phyloP scores from a whole-genome alignment of 64 coral and sea anemone genomes.

The Anthopleura sola region DNA sequence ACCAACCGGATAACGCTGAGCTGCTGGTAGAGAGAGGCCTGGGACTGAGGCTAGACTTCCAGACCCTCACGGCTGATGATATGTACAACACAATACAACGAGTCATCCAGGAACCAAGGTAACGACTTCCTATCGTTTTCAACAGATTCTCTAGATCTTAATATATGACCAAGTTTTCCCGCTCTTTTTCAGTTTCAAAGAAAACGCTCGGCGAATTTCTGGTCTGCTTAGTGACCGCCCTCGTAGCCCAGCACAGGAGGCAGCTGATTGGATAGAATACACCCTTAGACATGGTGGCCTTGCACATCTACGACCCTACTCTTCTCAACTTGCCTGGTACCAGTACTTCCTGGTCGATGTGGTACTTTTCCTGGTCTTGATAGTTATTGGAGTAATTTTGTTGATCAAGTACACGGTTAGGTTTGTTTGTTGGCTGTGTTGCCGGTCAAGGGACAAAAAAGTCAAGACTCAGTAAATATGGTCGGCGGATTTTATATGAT shows the following conservation, averaged over 20 bases:
- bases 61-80: conserved; percentile 13
- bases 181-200: conserved; percentile 25
- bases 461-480: not conserved
- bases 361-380: not conserved
- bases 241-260: conserved; percentile 15
- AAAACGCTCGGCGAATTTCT: conserved; percentile 28
- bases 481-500: too few species aligned
- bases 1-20: conserved; percentile 32
- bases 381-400: not conserved
- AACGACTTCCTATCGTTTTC: not conserved
- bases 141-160: too few species aligned
- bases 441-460: not conserved
- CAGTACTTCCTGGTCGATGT: conserved; percentile 27
- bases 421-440: not conserved
- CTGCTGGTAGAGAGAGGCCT: conserved; percentile 4
- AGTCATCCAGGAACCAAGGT: conserved; percentile 5
- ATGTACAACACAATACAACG: conserved; percentile 11
- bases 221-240: conserved; percentile 20
- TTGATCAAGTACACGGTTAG: not conserved
- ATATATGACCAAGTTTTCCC: not conserved
- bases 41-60: not conserved
- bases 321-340: conserved; percentile 13
- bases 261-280: conserved; percentile 20
- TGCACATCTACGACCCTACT: conserved; percentile 21
- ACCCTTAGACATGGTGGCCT: conserved; percentile 5